Evolutionary conservation across 2,113 vertebrate species (phyloP), one percentile per base, ranked within the genome.

Genomic region (Dipodomys ordii): DNA sequence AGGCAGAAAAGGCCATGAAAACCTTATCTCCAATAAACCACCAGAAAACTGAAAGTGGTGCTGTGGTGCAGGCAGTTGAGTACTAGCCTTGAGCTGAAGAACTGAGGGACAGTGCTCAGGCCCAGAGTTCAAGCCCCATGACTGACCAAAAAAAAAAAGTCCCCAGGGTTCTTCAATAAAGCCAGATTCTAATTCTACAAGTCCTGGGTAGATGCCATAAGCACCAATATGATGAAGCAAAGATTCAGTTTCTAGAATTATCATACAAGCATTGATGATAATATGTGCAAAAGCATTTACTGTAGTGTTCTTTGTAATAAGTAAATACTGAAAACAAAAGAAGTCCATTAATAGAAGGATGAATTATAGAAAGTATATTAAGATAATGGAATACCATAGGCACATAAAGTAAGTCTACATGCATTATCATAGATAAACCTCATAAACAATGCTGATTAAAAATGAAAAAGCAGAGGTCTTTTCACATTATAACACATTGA

Each of bases 241-340:
- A 25, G 20, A 76, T 19, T 28, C 68, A 13, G 23, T 77, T 77
- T 90, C 39, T 79, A 79, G 65, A 68, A 27, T 20, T 25, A n/a
- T 69, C 62, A 62, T 18, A 74, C 12, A 35, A 60, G 30, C 5
- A 15, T 62, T 12, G 80, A 23, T 23, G 32, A 16, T 86, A 11
- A 84, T 30, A 35, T 20, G 28, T 65, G 69, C 20, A 28, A 68
- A 64, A 88, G 76, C 22, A 64, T 27, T 22, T 11, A 49, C 19
- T 60, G 4, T 16, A 69, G 30, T 90, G 69, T 35, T 62, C 18
- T 92, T 76, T 81, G 12, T 30, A 77, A 65, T 35, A 78, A 60
- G 35, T 28, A 78, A 81, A 81, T 46, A 84, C 11, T 92, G 39
- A 49, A 91, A 84, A 12, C 22, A 46, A 88, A 92, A 44, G 49